phyloP scores from a whole-genome alignment of 2,797 vertebrate genomes.

The Anas flavirostris region DNA sequence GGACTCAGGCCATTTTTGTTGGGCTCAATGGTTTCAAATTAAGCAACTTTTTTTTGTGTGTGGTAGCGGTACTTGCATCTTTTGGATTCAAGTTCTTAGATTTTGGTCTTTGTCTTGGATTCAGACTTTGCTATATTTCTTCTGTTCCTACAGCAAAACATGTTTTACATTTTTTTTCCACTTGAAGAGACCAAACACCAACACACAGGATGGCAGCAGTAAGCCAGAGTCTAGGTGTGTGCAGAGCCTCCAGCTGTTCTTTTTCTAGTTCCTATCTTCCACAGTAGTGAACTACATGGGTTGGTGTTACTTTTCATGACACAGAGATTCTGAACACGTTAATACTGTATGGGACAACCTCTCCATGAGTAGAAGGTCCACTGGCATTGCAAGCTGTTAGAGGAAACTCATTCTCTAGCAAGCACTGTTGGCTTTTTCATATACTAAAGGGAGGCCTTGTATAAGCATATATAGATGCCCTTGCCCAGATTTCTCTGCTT shows the following conservation, averaged over 20 bases:
- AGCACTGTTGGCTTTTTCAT: not conserved
- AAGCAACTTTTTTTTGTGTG: not conserved
- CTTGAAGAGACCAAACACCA: not conserved
- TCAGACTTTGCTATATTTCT: not conserved
- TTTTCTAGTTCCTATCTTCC: not conserved
- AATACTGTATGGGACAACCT: not conserved
- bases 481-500: not conserved
- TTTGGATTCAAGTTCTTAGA: not conserved
- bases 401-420: not conserved
- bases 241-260: accelerated
- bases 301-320: not conserved
- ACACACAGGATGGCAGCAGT: not conserved
- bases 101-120: not conserved
- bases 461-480: not conserved
- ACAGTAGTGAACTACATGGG: accelerated
- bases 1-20: not conserved
- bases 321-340: not conserved
- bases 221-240: not conserved
- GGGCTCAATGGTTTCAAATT: not conserved
- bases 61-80: not conserved
- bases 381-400: not conserved
- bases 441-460: not conserved
- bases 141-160: not conserved
- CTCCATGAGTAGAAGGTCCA: not conserved
- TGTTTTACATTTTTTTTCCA: not conserved